Evolutionary conservation across 2,888 invertebrate species (phyloP).

Genomic region (Nowickia ferox): DNA sequence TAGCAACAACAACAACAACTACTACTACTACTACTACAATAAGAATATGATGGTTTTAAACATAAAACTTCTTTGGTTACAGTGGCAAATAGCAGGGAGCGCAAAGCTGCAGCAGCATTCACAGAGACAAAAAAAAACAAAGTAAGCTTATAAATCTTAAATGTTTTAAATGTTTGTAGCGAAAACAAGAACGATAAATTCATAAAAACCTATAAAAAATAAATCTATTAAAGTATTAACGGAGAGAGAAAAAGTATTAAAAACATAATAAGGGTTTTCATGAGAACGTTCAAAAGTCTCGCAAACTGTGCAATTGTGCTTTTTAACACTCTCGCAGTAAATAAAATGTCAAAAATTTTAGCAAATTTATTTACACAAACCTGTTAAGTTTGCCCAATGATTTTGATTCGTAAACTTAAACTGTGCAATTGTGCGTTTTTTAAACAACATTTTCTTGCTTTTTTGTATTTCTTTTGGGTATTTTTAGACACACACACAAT

Average conservation of each 20-base stretch:
- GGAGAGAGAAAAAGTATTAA: slow-evolving; percentile 10
- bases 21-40: background rate
- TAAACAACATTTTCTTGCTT: too few relatives aligned
- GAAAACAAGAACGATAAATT: slow-evolving; percentile 40
- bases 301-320: too few relatives aligned
- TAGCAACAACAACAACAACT: background rate
- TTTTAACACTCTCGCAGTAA: too few relatives aligned
- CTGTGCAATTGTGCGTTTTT: too few relatives aligned
- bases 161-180: slow-evolving; percentile 1
- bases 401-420: too few relatives aligned
- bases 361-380: too few relatives aligned
- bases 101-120: background rate
- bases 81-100: slow-evolving; percentile 25
- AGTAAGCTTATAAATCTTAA: slow-evolving; percentile 37
- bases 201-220: slow-evolving; percentile 2
- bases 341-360: too few relatives aligned
- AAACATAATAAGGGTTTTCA: background rate
- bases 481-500: too few relatives aligned
- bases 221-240: slow-evolving; percentile 40
- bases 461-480: too few relatives aligned
- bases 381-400: too few relatives aligned
- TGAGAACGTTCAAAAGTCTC: too few relatives aligned
- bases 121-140: background rate
- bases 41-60: background rate
- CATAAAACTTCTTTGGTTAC: slow-evolving; percentile 39